phyloP scores from a whole-genome alignment of 2,888 invertebrate genomes.

The Drosophila hamatofila region DNA sequence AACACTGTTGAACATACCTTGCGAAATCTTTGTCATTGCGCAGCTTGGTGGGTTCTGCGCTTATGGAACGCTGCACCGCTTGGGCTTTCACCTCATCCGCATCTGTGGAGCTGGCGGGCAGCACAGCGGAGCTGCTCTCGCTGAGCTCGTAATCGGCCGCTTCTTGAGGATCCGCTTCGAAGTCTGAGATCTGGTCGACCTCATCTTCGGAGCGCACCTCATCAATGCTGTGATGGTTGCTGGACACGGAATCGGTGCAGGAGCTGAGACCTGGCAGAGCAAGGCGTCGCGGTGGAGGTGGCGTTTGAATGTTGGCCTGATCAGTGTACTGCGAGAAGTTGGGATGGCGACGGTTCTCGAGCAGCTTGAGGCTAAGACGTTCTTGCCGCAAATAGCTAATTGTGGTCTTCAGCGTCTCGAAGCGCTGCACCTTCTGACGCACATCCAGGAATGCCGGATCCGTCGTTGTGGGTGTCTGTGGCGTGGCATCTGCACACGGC shows the following conservation, averaged over 20 bases:
- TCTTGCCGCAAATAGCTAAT: constrained; percentile 55
- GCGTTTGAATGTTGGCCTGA: constrained; percentile 15
- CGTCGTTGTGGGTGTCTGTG: constrained; percentile 32
- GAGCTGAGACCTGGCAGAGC: constrained; percentile 53
- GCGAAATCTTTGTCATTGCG: constrained; percentile 72
- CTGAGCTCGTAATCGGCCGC: constrained; percentile 61
- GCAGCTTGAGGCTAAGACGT: constrained; percentile 63
- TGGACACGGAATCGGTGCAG: constrained; percentile 43
- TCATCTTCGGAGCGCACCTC: constrained; percentile 84
- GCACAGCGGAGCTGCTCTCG: constrained; percentile 65
- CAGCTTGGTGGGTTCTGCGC: constrained; percentile 52
- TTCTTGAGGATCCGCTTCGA: constrained; percentile 40
- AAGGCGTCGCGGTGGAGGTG: constrained; percentile 61
- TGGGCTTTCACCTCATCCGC: constrained; percentile 35
- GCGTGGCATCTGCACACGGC: background rate
- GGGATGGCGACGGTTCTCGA: constrained; percentile 60
- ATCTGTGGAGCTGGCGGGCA: constrained; percentile 14
- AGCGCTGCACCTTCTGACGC: constrained; percentile 78
- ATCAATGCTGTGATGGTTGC: constrained; percentile 67
- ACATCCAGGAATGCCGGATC: constrained; percentile 81
- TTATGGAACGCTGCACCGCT: constrained; percentile 56
- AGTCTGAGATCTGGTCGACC: constrained; percentile 81
- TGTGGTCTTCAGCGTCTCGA: constrained; percentile 74
- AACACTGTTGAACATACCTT: constrained; percentile 63
- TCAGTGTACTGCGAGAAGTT: constrained; percentile 47